Base-by-base conservation (phyloP, 2,888 invertebrate species). In the Microplitis manilae region DNA sequence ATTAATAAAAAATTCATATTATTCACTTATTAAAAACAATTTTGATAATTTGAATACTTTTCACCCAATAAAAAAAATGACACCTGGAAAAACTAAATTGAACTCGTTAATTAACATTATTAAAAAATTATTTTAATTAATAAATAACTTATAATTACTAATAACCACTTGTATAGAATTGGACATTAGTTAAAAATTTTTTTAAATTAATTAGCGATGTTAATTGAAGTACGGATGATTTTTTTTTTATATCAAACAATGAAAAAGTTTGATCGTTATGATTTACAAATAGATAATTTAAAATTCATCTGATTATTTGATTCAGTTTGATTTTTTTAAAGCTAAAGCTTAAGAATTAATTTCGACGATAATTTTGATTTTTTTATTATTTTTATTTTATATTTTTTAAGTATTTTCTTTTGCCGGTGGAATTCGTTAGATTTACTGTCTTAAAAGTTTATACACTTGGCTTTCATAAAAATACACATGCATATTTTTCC, bases 401-500 rank as follows among this genome's bases (percentile, higher is more conserved):
- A 13, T 13, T 50, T 50, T 50, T 50, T 20, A 65, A 65, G 13
- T 9, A 65, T 65, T 30, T 30, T 65, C 65, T 65, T 7, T 9
- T 30, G 38, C 9, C 17, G 38, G 62, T 15, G 71, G 61, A 71
- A 71, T 71, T 71, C 59, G 38, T 38, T 61, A 39, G 13, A 69
- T 69, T 62, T 69, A 41, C 38, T 76, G 64, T 75, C 69, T 38
- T 50, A 38, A 40, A 70, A 64, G 61, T 69, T 62, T 69, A 62
- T 61, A 40, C 41, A 61, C 61, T 69, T 62, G 40, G 41, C 62
- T 38, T 67, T 67, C 73, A 73, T 73, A 76, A 67, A 76, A 72
- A 76, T 71, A 40, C 62, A 61, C 65, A 65, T 65, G 65, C 65
- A 65, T 68, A 74, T 74, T 74, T 67, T 74, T 60, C 38, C 41